A percentile compares a stretch with the other conserved stretches of the same genome.
Conservation (phyloP, 92 coral and sea anemone genomes). For the Heliopora coerulea region DNA sequence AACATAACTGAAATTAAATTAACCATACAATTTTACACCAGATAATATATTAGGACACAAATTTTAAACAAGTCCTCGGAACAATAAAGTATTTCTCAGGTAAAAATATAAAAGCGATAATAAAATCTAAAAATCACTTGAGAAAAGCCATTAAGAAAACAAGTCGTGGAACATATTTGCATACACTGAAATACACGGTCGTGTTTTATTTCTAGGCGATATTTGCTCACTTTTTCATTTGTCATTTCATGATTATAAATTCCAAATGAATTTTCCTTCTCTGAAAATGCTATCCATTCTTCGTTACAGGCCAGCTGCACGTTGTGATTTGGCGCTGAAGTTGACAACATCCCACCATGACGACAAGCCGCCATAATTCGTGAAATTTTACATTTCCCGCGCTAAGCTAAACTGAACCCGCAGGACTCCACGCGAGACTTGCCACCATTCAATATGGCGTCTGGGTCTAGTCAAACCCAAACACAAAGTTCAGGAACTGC, state of each 20-base stretch:
- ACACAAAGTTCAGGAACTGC: constrained; percentile 2
- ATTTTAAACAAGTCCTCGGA: no score
- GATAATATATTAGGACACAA: no score
- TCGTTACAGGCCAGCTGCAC: constrained; percentile 27
- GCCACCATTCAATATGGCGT: constrained; percentile 14
- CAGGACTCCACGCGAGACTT: not conserved
- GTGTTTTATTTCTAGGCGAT: not conserved
- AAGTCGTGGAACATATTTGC: no score
- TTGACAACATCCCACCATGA: constrained; percentile 26
- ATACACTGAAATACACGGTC: not conserved
- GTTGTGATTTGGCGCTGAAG: constrained; percentile 3
- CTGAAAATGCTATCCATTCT: constrained; percentile 23
- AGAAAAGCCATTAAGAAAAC: no score
- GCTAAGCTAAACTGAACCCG: not conserved
- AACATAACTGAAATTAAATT: no score
- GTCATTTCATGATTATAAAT: constrained; percentile 1
- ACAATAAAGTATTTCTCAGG: no score
- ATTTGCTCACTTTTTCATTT: constrained; percentile 10
- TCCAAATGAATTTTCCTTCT: constrained; percentile 32
- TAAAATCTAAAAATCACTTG: no score
- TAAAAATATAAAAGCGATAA: no score
- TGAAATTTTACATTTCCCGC: constrained; percentile 22
- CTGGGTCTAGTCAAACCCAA: not conserved
- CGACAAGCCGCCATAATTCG: constrained; percentile 23
- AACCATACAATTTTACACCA: no score